Base-by-base conservation (phyloP, 2,888 invertebrate genomes). In the Lutraria lutraria region DNA sequence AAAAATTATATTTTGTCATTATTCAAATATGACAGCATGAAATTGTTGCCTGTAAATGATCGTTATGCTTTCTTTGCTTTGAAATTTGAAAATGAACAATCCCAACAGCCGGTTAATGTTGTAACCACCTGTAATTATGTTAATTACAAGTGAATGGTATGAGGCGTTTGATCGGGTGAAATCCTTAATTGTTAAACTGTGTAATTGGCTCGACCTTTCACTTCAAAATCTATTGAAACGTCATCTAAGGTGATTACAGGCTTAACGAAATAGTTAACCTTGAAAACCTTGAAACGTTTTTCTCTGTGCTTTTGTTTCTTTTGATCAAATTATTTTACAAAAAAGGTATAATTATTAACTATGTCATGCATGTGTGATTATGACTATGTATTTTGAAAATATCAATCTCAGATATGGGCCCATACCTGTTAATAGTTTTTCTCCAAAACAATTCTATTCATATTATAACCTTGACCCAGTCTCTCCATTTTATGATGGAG, bases 91-190 rank as follows among this genome's bases (percentile, higher is more conserved):
- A 90, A 88, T 63, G 84, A 63, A 76, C 86, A 83, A 83, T 84
- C 76, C 34, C 76, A 81, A 56, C 79, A 43, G 43, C 52, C 81
- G 88, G 88, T 90, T 90, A 90, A 81, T 83, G 81, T 83, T 80
- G 83, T 88, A 86, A 81, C 86, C 60, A 54, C 63, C 86, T 88
- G 56, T 88, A 86, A 90, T 88, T 88, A 86, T 84, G 19, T 25
- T 88, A 84, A 88, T 88, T 86, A 86, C 43, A 84, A 83, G 84
- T 56, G 16, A 68, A 25, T 43, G 76, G 53, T 85, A 80, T 63
- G 16, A 81, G 85, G 25, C 63, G 85, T 84, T 81, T 86, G 53
- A 81, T 81, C 8, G 43, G 43, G 15, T 81, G 25, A 25, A 31
- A 63, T 25, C 25, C 29, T 68, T 85, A 21, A 85, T 85, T 85